Conservation (phyloP, 2,888 invertebrate genomes). For the Hirtodrosophila cameraria region DNA sequence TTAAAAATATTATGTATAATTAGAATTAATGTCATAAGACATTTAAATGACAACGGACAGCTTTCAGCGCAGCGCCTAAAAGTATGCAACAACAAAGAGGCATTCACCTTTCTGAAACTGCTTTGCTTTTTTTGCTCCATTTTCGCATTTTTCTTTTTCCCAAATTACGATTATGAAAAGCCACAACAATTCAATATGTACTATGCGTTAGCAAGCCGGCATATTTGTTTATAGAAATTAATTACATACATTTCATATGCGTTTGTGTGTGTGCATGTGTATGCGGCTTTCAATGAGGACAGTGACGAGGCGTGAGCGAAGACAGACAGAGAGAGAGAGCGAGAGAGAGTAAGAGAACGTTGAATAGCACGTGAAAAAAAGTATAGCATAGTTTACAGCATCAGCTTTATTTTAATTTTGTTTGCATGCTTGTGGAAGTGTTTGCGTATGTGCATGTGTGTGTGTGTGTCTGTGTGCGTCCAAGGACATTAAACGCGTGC, state of each 20-base stretch:
- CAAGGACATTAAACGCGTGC: conserved; percentile 65
- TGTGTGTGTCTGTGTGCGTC: conserved; percentile 12
- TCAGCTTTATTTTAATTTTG: conserved; percentile 64
- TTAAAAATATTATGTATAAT: conserved; percentile 50
- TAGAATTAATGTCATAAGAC: conserved; percentile 53
- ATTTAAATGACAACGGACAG: conserved; percentile 22
- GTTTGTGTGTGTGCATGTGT: conserved; percentile 41
- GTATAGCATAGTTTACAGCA: conserved; percentile 52
- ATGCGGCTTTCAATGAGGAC: conserved; percentile 39
- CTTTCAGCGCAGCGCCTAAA: conserved; percentile 34
- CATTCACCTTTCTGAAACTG: no score
- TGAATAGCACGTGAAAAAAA: conserved; percentile 48
- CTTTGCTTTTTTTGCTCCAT: conserved; percentile 35
- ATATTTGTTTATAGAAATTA: conserved; percentile 52
- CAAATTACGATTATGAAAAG: conserved; percentile 39
- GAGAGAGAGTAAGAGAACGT: neutral
- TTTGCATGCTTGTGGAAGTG: conserved; percentile 2
- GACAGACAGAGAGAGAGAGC: neutral
- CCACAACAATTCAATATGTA: conserved; percentile 47
- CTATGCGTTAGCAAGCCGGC: conserved; percentile 43
- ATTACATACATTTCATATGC: conserved; percentile 40
- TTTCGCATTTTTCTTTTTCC: conserved; percentile 10
- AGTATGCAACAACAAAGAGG: conserved; percentile 21
- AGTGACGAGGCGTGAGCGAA: neutral
- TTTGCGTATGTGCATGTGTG: conserved; percentile 3